Percentiles rank a stretch among this genome's conserved stretches.
phyloP scores from a whole-genome alignment of 2,888 invertebrate species.

The Torymus auratus region DNA sequence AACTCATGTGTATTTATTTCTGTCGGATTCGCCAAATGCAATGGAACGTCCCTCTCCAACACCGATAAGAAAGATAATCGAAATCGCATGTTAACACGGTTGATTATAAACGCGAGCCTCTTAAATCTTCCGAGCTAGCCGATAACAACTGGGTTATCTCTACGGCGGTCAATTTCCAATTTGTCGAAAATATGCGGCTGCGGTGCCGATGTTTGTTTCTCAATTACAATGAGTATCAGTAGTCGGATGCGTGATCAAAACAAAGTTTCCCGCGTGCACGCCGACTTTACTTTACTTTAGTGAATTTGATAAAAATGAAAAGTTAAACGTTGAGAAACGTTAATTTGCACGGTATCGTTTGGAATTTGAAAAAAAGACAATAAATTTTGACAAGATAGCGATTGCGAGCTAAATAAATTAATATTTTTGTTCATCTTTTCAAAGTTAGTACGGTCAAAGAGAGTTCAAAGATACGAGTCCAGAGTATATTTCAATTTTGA shows the following conservation, averaged over 20 bases:
- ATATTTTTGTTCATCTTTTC: too few relatives aligned
- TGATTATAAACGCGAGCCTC: background rate
- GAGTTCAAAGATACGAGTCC: too few relatives aligned
- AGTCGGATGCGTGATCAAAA: slow-evolving; percentile 16
- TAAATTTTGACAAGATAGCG: too few relatives aligned
- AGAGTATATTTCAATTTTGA: too few relatives aligned
- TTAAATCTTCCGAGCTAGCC: slow-evolving; percentile 22
- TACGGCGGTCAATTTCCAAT: slow-evolving; percentile 8
- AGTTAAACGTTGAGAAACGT: too few relatives aligned
- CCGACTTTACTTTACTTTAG: too few relatives aligned
- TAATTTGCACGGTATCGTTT: too few relatives aligned
- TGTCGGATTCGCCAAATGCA: slow-evolving; percentile 10
- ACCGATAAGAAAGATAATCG: slow-evolving; percentile 20
- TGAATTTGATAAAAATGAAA: too few relatives aligned
- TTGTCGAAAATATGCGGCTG: slow-evolving; percentile 25
- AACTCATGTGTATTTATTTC: slow-evolving; percentile 9
- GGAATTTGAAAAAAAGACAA: too few relatives aligned
- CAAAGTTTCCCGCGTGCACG: background rate
- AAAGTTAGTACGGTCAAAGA: too few relatives aligned
- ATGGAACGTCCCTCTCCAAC: background rate
- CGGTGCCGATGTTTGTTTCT: background rate
- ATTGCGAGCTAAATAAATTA: too few relatives aligned
- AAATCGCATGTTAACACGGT: slow-evolving; percentile 14
- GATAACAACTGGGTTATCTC: slow-evolving; percentile 6
- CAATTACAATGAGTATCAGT: slow-evolving; percentile 15